Evolutionary conservation across 2,888 invertebrate species (phyloP), one percentile per base, ranked within the genome.

Genomic region (Nomada fabriciana): DNA sequence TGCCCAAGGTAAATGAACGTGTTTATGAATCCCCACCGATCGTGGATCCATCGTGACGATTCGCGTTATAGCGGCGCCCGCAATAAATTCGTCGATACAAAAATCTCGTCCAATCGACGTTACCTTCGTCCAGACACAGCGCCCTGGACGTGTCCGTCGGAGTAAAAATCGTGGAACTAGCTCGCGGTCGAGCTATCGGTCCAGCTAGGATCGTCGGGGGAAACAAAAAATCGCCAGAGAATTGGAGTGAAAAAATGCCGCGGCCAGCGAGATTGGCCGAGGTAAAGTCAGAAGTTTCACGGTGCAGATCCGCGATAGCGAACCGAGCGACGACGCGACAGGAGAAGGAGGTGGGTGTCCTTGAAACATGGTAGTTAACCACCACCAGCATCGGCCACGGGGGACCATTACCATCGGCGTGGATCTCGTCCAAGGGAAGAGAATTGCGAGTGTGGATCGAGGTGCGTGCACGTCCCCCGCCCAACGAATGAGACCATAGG

Each of bases 331-430:
- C 70, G 82, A 83, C 74, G 64, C 25, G 73, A 65, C 43, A 4
- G 50, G 78, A 76, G 73, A 73, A 67, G 79, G 82, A 78, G 83
- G 90, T 89, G 84, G 92, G 88, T 92, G 90, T 90, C 92, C 92
- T 92, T 92, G 92, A 86, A 87, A 81, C 89, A 83, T 84, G 89
- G 90, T 90, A 91, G 91, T 91, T 90, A 90, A 89, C 90, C 83
- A 87, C 83, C 86, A 89, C 88, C 87, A 88, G 80, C 89, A 88
- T 85, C 88, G 75, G 77, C 86, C 80, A 85, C 85, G 82, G 74
- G 73, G 82, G 76, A 87, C 86, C 88, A 86, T 89, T 89, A 88
- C 88, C 87, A 88, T 87, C 89, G 83, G 57, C 71, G 75, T 65
- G 70, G 83, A 82, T 78, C 84, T 55, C 71, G 61, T 83, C 82